These are phyloP conservation scores for Phymanthus crucifer DNA, from an alignment of 92 coral and sea anemone species.

Conservation along the genomic window DNA sequence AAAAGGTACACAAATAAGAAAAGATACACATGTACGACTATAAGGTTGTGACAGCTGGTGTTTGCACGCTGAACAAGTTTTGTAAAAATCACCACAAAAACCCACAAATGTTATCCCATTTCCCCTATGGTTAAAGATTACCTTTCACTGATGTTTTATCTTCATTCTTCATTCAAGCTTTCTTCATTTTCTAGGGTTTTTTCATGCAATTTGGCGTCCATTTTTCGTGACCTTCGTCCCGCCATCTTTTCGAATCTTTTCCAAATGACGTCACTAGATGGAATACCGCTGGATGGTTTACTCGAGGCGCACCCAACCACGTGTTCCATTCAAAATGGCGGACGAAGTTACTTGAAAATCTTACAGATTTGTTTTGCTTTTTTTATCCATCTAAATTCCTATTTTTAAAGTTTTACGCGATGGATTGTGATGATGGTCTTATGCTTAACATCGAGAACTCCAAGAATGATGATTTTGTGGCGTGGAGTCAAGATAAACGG, in stretches of 20 bases:
- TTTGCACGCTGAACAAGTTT: too few relatives aligned
- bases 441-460: conserved; percentile 33
- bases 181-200: too few relatives aligned
- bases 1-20: too few relatives aligned
- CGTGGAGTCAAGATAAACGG: not conserved
- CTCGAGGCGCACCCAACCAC: conserved; percentile 24
- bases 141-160: too few relatives aligned
- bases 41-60: too few relatives aligned
- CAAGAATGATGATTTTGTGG: conserved; percentile 5
- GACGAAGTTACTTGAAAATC: conserved; percentile 22
- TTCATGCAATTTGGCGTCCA: too few relatives aligned
- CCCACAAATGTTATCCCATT: too few relatives aligned
- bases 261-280: conserved; percentile 5
- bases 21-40: too few relatives aligned
- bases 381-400: not conserved
- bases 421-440: conserved; percentile 47
- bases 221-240: not conserved
- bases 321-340: conserved; percentile 29
- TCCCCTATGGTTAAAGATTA: too few relatives aligned
- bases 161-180: too few relatives aligned
- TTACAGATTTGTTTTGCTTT: not conserved
- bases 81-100: too few relatives aligned
- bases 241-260: conserved; percentile 6
- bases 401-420: not conserved
- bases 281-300: not conserved